Base-by-base conservation (phyloP, 2,113 vertebrate species). In the Raja brachyura region DNA sequence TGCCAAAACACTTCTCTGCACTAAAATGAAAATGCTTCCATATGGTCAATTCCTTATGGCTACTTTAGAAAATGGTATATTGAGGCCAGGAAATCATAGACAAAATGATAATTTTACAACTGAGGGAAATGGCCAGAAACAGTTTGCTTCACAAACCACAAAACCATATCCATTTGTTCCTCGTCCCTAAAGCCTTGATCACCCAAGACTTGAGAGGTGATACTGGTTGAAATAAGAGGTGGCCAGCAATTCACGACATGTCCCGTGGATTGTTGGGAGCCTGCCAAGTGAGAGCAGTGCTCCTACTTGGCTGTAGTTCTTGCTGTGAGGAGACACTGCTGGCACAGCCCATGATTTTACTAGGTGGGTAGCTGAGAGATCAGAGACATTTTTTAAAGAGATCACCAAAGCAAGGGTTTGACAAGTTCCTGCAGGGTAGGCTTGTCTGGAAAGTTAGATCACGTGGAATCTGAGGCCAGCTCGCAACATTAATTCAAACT, bases 1-100 rank as follows among this genome's bases (percentile, higher is more conserved):
- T 92, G 66, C 90, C 68, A 92, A 92, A 73, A 92, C 56, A 31
- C 88, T 48, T 92, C 88, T 68, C 61, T 68, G 86, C 16, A 90
- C 13, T 39, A 90, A 70, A 90, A 33, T 90, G 33, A 59, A 90
- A 70, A 33, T 16, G 0, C 4, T 90, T 90, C 88, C 20, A 68
- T 90, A 22, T 20, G 7, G 33, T 18, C 25, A 88, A 39, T 70
- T 90, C 63, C 63, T 39, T 90, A 70, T n/a, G 6, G 22, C 25
- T 85, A 61, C 56, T 85, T 85, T n/a, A n/a, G 25, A 61, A 61
- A 85, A 11, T 5, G n/a, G 10, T 7, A 16, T 22, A 33, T 61
- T 10, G 81, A 61, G 28, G 10, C 22, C 56, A 61, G 54, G 81
- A 59, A 25, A n/a, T 61, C 28, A 59, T 13, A 6, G 81, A n/a